Conservation (phyloP, 2,888 invertebrate species). For the Mythimna ferrago region DNA sequence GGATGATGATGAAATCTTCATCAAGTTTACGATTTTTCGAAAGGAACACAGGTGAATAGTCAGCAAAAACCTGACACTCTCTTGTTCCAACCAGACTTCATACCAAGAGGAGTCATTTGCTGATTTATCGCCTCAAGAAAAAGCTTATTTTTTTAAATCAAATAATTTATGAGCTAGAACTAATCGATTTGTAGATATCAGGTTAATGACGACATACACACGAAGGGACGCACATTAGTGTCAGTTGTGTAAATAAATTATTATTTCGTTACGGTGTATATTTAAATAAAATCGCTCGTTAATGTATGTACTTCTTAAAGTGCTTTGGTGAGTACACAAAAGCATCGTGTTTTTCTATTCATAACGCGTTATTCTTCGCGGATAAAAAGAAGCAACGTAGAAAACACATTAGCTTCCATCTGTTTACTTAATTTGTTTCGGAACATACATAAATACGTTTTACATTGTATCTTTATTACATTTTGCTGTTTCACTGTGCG, state of each 20-base stretch:
- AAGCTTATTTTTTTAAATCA: neutral
- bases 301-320: neutral
- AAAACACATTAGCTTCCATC: conserved; percentile 24
- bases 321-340: conserved; percentile 13
- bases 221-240: neutral
- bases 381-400: conserved; percentile 6
- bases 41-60: no score
- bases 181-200: neutral
- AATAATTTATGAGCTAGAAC: neutral
- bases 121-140: no score
- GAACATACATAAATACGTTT: conserved; percentile 7
- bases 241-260: neutral
- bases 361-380: neutral
- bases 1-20: no score
- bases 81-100: no score
- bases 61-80: no score
- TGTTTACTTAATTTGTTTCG: conserved; percentile 7
- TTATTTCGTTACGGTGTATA: neutral
- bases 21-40: no score
- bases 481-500: neutral
- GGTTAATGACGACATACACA: neutral
- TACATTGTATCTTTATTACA: neutral
- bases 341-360: neutral
- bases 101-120: no score
- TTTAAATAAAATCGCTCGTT: neutral